These are phyloP conservation scores for Lingula anatina DNA, from an alignment of 2,888 invertebrate species.

Conservation along the genomic window DNA sequence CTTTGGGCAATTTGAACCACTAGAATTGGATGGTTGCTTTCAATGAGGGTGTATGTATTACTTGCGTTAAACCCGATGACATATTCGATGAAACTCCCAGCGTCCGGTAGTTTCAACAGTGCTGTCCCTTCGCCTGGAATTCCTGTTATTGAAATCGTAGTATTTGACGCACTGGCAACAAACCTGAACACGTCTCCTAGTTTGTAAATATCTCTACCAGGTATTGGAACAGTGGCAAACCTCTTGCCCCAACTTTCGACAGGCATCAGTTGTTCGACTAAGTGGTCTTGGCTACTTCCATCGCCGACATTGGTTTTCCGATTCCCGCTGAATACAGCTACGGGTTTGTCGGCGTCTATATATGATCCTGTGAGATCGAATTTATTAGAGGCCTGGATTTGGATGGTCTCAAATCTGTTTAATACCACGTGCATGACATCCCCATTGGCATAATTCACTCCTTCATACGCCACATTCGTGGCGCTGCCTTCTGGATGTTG, in stretches of 20 bases:
- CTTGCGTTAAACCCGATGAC: conserved; percentile 1
- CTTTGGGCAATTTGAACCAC: conserved; percentile 8
- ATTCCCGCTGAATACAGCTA: conserved; percentile 16
- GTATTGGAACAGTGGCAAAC: conserved; percentile 16
- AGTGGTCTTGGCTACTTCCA: conserved; percentile 14
- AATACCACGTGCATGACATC: too few species aligned
- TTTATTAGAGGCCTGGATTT: conserved; percentile 2
- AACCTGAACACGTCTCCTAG: conserved; percentile 15
- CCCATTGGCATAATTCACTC: too few species aligned
- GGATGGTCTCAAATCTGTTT: conserved; percentile 5
- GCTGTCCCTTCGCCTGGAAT: neutral
- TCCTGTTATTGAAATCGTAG: neutral
- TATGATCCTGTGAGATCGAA: conserved; percentile 15
- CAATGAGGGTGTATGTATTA: neutral
- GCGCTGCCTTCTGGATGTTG: too few species aligned
- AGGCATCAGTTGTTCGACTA: conserved; percentile 17
- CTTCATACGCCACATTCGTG: too few species aligned
- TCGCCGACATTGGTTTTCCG: conserved; percentile 12
- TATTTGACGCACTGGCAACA: neutral
- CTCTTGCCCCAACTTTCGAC: conserved; percentile 14
- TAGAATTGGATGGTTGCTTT: conserved; percentile 7
- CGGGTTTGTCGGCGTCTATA: conserved; percentile 9
- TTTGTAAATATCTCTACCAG: conserved; percentile 7
- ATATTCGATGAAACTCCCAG: conserved; percentile 6
- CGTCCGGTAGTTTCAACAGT: neutral